A percentile compares a stretch with the other conserved stretches of the same genome.
phyloP scores from a whole-genome alignment of 2,888 invertebrate species.

The Patella pellucida region DNA sequence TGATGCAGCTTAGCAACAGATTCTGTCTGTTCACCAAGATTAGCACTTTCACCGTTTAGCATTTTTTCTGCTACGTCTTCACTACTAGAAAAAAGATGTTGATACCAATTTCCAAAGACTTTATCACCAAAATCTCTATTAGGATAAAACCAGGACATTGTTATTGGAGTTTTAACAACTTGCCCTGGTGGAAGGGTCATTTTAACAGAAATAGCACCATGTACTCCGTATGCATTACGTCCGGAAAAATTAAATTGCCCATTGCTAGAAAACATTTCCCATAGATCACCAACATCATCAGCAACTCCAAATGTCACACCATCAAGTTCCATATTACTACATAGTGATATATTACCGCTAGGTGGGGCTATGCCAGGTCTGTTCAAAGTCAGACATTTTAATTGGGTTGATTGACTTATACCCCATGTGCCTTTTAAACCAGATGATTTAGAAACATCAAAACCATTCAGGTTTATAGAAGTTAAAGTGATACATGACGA shows the following conservation, averaged over 20 bases:
- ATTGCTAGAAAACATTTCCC: background rate
- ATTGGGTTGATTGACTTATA: background rate
- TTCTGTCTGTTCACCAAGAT: background rate
- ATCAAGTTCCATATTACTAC: background rate
- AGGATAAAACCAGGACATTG: background rate
- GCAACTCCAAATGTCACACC: background rate
- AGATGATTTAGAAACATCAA: background rate
- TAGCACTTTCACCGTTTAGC: background rate
- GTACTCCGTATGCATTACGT: background rate
- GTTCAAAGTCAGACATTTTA: background rate
- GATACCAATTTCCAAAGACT: background rate
- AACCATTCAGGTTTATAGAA: background rate
- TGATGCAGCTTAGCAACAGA: background rate
- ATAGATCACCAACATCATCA: background rate
- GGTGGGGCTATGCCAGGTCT: background rate
- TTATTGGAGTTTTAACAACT: background rate
- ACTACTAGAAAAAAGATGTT: background rate
- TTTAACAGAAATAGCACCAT: slow-evolving; percentile 5
- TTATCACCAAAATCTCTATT: background rate
- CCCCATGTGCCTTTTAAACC: background rate
- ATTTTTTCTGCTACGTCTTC: background rate
- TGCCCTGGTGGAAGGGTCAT: background rate
- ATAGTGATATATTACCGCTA: background rate
- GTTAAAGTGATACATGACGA: background rate
- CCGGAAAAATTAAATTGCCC: background rate